These are phyloP conservation scores for Olivierus martensii DNA, from an alignment of 1,140 invertebrate species.

Conservation along the genomic window DNA sequence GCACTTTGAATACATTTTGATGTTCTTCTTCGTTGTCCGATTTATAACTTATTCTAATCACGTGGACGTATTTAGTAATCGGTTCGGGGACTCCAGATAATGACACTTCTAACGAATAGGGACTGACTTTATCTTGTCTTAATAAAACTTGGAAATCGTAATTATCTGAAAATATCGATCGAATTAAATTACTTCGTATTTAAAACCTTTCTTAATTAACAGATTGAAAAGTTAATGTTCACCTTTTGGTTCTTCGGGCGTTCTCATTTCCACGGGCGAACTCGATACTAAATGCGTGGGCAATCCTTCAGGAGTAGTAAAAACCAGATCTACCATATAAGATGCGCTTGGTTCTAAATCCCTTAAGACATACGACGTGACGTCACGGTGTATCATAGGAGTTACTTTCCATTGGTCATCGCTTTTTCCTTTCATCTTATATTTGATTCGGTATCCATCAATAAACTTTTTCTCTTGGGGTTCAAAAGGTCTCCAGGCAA, in stretches of 20 bases:
- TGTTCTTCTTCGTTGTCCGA: conserved; percentile 47
- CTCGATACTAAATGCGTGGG: conserved; percentile 52
- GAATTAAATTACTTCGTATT: background rate
- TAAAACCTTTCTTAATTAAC: too few species aligned
- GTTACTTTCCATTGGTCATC: conserved; percentile 36
- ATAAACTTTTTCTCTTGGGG: conserved; percentile 61
- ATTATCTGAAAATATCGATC: conserved; percentile 39
- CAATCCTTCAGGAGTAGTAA: conserved; percentile 56
- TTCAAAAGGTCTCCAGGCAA: conserved; percentile 66
- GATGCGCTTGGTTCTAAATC: conserved; percentile 51
- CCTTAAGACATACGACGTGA: conserved; percentile 53
- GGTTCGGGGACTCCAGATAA: conserved; percentile 67
- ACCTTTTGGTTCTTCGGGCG: conserved; percentile 25
- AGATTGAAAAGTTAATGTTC: background rate
- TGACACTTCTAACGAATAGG: conserved; percentile 34
- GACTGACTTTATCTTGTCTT: conserved; percentile 49
- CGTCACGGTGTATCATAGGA: conserved; percentile 56
- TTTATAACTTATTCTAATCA: conserved; percentile 71
- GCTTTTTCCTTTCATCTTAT: conserved; percentile 45
- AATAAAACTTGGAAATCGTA: conserved; percentile 63
- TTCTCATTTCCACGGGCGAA: conserved; percentile 47
- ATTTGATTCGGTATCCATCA: conserved; percentile 53
- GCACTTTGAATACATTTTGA: conserved; percentile 65
- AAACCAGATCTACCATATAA: conserved; percentile 60
- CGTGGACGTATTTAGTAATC: conserved; percentile 78